Base-by-base conservation (phyloP, 2,888 invertebrate genomes). In the Phorcus lineatus region DNA sequence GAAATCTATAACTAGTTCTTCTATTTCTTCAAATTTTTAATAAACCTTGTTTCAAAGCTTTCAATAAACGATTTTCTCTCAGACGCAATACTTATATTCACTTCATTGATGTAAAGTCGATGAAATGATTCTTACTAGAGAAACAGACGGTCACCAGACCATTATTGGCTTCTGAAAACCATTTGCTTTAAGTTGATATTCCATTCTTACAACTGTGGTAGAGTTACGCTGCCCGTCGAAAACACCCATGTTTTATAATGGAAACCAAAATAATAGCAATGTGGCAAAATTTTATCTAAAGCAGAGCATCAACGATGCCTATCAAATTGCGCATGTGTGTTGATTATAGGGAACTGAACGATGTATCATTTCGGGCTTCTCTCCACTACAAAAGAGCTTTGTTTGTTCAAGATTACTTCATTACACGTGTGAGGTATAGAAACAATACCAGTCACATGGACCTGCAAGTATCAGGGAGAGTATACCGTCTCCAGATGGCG, bases 361-460 rank as follows among this genome's bases (percentile, higher is more conserved):
- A 19, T 19, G 70, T 70, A 70, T 70, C 40, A 40, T 36, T 31
- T 70, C 19, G 47, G 13, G 13, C 13, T 47, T 47, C 47, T 47
- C 13, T 47, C 28, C 17, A 40, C 70, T 70, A 70, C 70, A 40
- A 70, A 70, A 70, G 70, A 70, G 19, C 11, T 19, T 31, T 70
- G 70, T 70, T 70, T 70, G 40, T 40, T 70, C 36, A 70, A 31
- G 70, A 70, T 70, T 36, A 36, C 40, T 70, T 40, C 70, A 36
- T 70, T 70, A 70, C 70, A 70, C 36, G 70, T 70, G 70, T 70
- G 70, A 40, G 70, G 70, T 70, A 70, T 70, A 36, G 70, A 36
- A 19, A 31, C 70, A 70, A 70, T 40, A 70, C 31, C n/a, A 70
- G 17, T 70, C 70, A 70, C 19, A 36, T 70, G 70, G 36, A 24